These are phyloP conservation scores for Psilanteris sp. DNA, from an alignment of 1,140 invertebrate genomes.

Conservation along the genomic window DNA sequence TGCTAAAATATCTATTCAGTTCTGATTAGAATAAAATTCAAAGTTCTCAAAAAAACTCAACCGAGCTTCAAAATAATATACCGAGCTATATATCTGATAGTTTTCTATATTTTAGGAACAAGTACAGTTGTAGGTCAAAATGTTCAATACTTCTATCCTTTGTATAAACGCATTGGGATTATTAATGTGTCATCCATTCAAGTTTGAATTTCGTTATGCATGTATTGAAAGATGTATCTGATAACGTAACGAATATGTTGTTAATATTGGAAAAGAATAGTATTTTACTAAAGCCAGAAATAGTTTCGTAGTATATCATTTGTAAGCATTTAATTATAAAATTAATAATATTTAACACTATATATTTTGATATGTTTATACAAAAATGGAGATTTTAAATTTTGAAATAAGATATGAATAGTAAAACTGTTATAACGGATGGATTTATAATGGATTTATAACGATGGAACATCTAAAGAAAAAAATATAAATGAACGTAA, in stretches of 20 bases:
- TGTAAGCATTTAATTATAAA: too few relatives aligned
- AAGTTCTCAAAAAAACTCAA: slow-evolving; percentile 13
- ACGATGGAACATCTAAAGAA: too few relatives aligned
- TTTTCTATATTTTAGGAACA: slow-evolving; percentile 24
- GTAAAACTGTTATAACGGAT: too few relatives aligned
- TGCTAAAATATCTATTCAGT: slow-evolving; percentile 16
- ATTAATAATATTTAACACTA: too few relatives aligned
- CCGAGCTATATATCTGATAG: slow-evolving; percentile 12
- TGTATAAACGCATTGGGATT: slow-evolving; percentile 25
- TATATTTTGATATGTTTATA: too few relatives aligned
- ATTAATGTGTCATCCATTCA: slow-evolving; percentile 6
- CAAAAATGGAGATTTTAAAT: too few relatives aligned
- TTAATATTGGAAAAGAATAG: too few relatives aligned
- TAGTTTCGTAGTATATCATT: too few relatives aligned
- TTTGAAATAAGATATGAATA: too few relatives aligned
- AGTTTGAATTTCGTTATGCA: slow-evolving; percentile 20
- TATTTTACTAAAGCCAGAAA: background rate
- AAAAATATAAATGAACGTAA: too few relatives aligned
- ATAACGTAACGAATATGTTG: background rate
- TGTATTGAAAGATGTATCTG: background rate
- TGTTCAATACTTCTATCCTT: slow-evolving; percentile 37
- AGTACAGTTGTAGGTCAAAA: slow-evolving; percentile 41
- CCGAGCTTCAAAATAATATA: slow-evolving; percentile 31
- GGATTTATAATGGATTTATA: too few relatives aligned
- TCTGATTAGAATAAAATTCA: slow-evolving; percentile 37